phyloP scores from a whole-genome alignment of 1,140 invertebrate species.

The Coenobita brevimanus region DNA sequence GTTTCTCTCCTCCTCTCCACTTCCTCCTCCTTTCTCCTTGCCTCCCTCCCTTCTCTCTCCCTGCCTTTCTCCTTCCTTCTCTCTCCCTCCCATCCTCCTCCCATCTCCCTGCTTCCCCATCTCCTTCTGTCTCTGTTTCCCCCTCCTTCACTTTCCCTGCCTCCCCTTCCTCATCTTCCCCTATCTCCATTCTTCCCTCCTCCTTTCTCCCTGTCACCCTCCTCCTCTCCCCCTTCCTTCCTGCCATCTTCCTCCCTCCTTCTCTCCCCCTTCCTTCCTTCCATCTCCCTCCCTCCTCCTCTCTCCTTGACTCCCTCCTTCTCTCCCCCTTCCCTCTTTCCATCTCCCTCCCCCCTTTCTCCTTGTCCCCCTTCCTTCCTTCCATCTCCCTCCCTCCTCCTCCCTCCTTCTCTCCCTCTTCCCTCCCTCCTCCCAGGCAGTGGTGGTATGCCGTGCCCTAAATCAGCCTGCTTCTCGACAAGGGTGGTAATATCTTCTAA shows the following conservation, averaged over 20 bases:
- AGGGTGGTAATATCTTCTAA: constrained; percentile 42
- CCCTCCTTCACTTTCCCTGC: too few relatives aligned
- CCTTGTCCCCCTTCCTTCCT: too few relatives aligned
- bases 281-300: not conserved
- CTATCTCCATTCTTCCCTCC: not conserved
- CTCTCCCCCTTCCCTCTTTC: not conserved
- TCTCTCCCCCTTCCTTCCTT: not conserved
- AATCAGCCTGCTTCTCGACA: constrained; percentile 22
- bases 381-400: not conserved
- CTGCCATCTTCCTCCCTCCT: not conserved
- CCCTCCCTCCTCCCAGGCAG: not conserved
- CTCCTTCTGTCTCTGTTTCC: too few relatives aligned
- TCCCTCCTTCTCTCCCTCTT: constrained; percentile 6
- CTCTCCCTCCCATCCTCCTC: too few relatives aligned
- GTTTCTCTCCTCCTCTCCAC: too few relatives aligned
- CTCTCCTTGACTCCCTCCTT: not conserved
- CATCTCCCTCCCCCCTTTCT: not conserved
- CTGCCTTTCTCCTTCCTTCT: too few relatives aligned
- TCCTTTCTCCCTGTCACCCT: not conserved
- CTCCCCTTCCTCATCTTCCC: too few relatives aligned
- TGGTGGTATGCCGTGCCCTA: not conserved
- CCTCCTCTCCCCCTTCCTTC: not conserved
- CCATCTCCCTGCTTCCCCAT: too few relatives aligned
- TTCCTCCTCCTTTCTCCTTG: too few relatives aligned
- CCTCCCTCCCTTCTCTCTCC: too few relatives aligned